phyloP scores from a whole-genome alignment of 2,113 vertebrate genomes.

The Sapayoa aenigma region DNA sequence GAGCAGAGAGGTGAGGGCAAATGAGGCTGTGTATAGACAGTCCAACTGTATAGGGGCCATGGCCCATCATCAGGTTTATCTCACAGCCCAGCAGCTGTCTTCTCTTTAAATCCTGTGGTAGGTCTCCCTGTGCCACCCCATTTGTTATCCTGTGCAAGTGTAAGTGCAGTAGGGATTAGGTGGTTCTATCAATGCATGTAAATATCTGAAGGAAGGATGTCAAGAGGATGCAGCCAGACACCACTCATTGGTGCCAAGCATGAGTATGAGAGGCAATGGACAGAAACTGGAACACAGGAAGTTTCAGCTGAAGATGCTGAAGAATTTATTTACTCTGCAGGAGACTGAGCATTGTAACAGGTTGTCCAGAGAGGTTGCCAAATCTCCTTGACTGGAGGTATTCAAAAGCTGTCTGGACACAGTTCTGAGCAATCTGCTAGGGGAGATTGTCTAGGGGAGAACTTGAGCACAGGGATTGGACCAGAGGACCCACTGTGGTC shows the following conservation, averaged over 20 bases:
- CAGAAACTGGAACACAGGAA: background rate
- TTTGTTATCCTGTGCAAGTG: background rate
- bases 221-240: background rate
- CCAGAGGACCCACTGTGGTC: background rate
- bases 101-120: background rate
- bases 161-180: background rate
- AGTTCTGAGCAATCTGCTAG: background rate
- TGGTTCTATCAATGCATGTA: background rate
- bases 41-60: fast-evolving
- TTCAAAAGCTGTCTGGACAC: background rate
- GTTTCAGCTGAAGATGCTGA: background rate
- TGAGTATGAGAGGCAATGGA: background rate
- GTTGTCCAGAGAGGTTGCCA: background rate
- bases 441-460: background rate
- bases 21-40: fast-evolving
- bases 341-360: fast-evolving
- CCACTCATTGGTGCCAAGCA: background rate
- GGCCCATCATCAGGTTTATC: background rate
- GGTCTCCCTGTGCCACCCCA: fast-evolving
- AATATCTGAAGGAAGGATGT: background rate
- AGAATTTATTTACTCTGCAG: background rate
- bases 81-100: background rate
- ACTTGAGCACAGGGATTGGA: background rate
- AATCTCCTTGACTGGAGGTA: background rate
- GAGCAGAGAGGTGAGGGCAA: background rate